Evolutionary conservation across 1,140 invertebrate genomes (phyloP), one percentile per base, ranked within the genome.

Genomic region (Psilanteris sp.): DNA sequence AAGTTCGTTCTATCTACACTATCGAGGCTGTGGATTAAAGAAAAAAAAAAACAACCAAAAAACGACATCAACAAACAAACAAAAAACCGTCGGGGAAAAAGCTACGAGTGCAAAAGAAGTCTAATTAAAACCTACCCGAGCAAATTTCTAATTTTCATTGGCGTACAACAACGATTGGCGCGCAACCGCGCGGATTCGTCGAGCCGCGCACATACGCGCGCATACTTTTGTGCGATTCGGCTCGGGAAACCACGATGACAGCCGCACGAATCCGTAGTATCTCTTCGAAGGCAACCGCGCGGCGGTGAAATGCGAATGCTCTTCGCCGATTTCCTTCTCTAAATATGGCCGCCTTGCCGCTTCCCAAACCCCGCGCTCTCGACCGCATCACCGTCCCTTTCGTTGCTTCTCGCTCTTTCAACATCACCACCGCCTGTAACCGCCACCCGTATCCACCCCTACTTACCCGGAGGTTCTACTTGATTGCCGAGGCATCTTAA

Each of bases 401-500:
- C 44, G 29, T 54, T 52, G 62, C 62, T 46, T 70, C 57, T 74
- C 68, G 54, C 62, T 71, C 68, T 70, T 64, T 61, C 68, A 54
- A 44, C 66, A 43, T 76, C 59, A 66, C 64, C 77, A 66, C 71
- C 73, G 75, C 77, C 64, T 80, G 81, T 87, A 87, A 87, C 85
- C 85, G 85, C 84, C 85, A 86, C 82, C 82, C 83, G 84, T 87
- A 26, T n/a, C 84, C 84, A 82, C 81, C 85, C 84, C 85, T 86
- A 80, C 85, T 85, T 84, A 86, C 81, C 81, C 83, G 80, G 81
- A 87, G 85, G 86, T 88, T 88, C 86, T 87, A 88, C 86, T 88
- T 88, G 87, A 88, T 88, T 88, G 86, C 86, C 83, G 81, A 85
- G 84, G 86, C 84, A 85, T 87, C 86, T 87, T 87, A 86, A 87